Percentiles rank a stretch among this genome's conserved stretches.
These are phyloP conservation scores for Orchestia grillus DNA, from an alignment of 1,140 invertebrate genomes.

Conservation along the genomic window DNA sequence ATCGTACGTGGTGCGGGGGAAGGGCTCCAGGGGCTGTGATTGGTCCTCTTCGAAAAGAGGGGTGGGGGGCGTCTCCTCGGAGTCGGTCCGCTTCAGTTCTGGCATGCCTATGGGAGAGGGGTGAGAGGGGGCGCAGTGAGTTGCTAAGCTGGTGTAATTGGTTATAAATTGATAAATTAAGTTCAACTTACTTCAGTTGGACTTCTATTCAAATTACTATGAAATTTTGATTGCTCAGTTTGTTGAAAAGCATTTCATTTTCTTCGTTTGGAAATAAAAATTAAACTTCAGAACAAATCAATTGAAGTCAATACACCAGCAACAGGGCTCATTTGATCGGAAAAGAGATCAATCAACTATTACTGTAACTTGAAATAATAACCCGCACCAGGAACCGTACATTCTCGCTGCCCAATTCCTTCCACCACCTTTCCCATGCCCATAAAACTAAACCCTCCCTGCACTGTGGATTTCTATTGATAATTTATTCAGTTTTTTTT, in stretches of 20 bases:
- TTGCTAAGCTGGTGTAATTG: too few species aligned
- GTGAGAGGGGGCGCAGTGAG: too few species aligned
- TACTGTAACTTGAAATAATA: background rate
- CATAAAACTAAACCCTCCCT: background rate
- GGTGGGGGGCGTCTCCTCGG: slow-evolving; percentile 86
- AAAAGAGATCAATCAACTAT: background rate
- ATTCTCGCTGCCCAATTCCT: background rate
- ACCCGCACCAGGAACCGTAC: background rate
- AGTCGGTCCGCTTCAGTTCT: slow-evolving; percentile 75
- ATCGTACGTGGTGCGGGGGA: slow-evolving; percentile 83
- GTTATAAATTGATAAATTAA: background rate
- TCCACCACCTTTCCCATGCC: too few species aligned
- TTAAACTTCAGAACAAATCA: background rate
- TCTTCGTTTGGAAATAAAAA: background rate
- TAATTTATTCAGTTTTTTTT: too few species aligned
- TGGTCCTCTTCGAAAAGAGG: slow-evolving; percentile 96
- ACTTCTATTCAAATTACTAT: background rate
- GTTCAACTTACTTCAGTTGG: background rate
- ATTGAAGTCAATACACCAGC: background rate
- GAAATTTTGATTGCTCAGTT: background rate
- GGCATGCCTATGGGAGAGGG: slow-evolving; percentile 13
- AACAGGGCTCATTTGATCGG: background rate
- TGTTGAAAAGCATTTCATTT: background rate
- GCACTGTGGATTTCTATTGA: too few species aligned
- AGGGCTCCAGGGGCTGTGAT: slow-evolving; percentile 92